phyloP scores from a whole-genome alignment of 2,113 vertebrate species.

The Platysteira castanea region DNA sequence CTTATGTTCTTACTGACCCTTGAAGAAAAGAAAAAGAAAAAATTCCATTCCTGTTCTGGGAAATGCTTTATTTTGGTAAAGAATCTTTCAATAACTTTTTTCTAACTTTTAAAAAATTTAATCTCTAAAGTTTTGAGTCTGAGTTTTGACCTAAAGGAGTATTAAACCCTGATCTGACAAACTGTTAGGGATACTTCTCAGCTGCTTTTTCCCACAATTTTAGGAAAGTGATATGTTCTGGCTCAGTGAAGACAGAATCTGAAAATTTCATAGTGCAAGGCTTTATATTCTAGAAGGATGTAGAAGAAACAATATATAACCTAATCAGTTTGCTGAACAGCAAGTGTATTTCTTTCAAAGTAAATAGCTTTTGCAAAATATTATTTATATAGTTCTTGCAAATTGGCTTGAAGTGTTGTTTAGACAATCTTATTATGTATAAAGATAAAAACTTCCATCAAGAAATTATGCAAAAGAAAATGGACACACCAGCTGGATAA shows the following conservation, averaged over 20 bases:
- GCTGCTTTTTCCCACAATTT: neutral
- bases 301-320: neutral
- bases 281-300: neutral
- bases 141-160: neutral
- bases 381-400: conserved; percentile 68
- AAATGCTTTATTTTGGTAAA: neutral
- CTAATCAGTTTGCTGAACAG: neutral
- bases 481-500: conserved; percentile 91
- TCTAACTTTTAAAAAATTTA: neutral
- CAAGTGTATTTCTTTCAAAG: conserved; percentile 32
- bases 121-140: neutral
- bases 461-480: conserved; percentile 78
- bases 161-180: neutral
- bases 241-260: neutral
- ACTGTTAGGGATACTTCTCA: neutral
- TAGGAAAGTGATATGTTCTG: neutral
- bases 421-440: conserved; percentile 78
- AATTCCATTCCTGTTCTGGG: neutral
- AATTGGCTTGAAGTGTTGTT: conserved; percentile 72
- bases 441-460: conserved; percentile 80
- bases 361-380: conserved; percentile 66
- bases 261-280: neutral
- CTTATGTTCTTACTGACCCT: neutral
- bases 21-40: neutral
- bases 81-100: neutral